Evolutionary conservation across 2,888 invertebrate species (phyloP).

Genomic region (Poecilobothrus nobilitatus): DNA sequence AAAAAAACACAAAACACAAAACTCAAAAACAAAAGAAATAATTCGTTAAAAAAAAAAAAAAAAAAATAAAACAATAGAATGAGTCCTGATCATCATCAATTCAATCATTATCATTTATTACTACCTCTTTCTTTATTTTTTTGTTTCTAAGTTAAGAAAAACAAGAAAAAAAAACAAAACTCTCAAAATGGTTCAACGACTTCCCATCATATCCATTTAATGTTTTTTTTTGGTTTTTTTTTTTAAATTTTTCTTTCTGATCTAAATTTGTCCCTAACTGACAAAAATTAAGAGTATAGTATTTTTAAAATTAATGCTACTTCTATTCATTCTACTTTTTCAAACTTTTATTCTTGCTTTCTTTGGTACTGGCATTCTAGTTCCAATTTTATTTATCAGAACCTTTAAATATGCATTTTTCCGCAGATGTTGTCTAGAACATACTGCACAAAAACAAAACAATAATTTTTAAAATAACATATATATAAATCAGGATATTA

Average conservation of each 20-base stretch:
- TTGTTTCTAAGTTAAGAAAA: not conserved
- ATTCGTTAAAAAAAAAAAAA: too few species aligned
- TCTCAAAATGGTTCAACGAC: not conserved
- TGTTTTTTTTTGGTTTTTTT: not conserved
- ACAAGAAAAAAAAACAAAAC: not conserved
- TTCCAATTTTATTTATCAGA: too few species aligned
- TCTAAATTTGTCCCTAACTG: not conserved
- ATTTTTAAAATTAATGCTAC: too few species aligned
- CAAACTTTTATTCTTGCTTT: too few species aligned
- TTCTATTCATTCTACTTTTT: too few species aligned
- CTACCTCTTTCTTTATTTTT: not conserved
- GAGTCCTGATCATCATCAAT: not conserved
- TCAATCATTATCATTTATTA: not conserved
- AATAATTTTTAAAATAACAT: too few species aligned
- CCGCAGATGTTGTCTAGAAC: too few species aligned
- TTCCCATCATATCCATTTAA: not conserved
- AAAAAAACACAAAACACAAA: not conserved
- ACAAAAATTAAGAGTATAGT: too few species aligned
- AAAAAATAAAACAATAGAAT: not conserved
- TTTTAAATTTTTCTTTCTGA: not conserved
- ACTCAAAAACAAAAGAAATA: not conserved
- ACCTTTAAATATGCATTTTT: too few species aligned
- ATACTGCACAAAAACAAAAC: too few species aligned
- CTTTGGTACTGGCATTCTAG: too few species aligned
- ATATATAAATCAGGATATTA: not conserved